phyloP scores from a whole-genome alignment of 2,797 vertebrate genomes.

The Holocentrus rufus region DNA sequence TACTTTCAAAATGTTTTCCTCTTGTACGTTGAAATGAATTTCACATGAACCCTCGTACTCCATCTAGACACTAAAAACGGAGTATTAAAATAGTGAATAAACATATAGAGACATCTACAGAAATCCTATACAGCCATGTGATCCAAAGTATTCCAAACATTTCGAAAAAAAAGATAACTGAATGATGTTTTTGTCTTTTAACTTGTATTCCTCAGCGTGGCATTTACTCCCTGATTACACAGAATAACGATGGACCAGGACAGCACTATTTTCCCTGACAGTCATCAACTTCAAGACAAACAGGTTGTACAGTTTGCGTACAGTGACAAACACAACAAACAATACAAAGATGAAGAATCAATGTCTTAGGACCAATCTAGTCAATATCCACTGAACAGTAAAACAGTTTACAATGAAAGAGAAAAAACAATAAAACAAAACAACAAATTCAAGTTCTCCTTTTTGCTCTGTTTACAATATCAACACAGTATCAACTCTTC shows the following conservation, averaged over 20 bases:
- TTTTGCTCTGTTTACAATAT: slow-evolving; percentile 34
- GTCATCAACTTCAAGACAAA: slow-evolving; percentile 31
- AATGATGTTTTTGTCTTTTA: slow-evolving; percentile 46
- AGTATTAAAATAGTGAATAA: slow-evolving; percentile 40
- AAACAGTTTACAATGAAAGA: slow-evolving; percentile 47
- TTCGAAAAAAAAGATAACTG: slow-evolving; percentile 62
- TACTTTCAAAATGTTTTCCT: slow-evolving; percentile 16
- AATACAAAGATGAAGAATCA: slow-evolving; percentile 18
- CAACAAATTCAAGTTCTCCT: slow-evolving; percentile 37
- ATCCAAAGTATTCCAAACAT: slow-evolving; percentile 35
- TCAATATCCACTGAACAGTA: slow-evolving; percentile 31
- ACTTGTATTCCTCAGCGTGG: slow-evolving; percentile 40
- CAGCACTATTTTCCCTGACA: slow-evolving; percentile 17
- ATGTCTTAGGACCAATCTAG: slow-evolving; percentile 34
- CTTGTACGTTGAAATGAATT: slow-evolving; percentile 35
- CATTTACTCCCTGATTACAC: slow-evolving; percentile 44
- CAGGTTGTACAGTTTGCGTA: neutral
- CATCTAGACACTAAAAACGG: slow-evolving; percentile 13
- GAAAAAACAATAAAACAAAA: slow-evolving; percentile 10
- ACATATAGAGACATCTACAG: slow-evolving; percentile 51
- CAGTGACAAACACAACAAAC: slow-evolving; percentile 17
- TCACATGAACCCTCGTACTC: slow-evolving; percentile 39
- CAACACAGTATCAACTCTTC: slow-evolving; percentile 39
- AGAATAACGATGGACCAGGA: neutral
- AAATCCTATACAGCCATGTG: neutral